These are phyloP conservation scores for Nomada ferruginata DNA, from an alignment of 2,888 invertebrate genomes.

Conservation along the genomic window DNA sequence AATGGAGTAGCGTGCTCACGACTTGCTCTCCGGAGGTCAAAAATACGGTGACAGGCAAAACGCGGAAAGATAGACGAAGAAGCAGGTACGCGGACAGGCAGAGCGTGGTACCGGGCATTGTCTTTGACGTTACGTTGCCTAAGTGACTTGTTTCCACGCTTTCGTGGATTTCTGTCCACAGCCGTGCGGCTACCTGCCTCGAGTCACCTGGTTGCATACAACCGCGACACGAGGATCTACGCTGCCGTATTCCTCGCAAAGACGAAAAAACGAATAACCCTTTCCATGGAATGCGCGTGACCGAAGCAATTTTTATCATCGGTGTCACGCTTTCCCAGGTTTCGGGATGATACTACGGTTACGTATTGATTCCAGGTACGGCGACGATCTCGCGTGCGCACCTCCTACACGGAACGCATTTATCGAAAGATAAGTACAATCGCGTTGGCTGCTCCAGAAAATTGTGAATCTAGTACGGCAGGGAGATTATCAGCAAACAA, in stretches of 20 bases:
- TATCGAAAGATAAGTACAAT: slow-evolving; percentile 11
- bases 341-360: slow-evolving; percentile 2
- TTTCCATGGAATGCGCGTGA: slow-evolving; percentile 2
- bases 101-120: slow-evolving; percentile 84
- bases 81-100: slow-evolving; percentile 69
- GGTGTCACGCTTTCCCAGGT: slow-evolving; percentile 40
- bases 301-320: slow-evolving; percentile 26
- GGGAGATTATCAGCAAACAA: background rate
- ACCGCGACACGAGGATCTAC: background rate
- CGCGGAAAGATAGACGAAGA: slow-evolving; percentile 61
- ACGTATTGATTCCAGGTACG: slow-evolving; percentile 28
- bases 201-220: slow-evolving; percentile 7
- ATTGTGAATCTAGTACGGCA: background rate
- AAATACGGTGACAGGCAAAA: slow-evolving; percentile 74
- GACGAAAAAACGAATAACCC: background rate
- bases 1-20: slow-evolving; percentile 9
- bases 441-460: background rate
- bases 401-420: slow-evolving; percentile 15
- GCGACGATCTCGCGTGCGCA: slow-evolving; percentile 20
- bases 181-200: slow-evolving; percentile 7
- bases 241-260: too few species aligned
- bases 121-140: slow-evolving; percentile 79
- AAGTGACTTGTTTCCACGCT: slow-evolving; percentile 84
- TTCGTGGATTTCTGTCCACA: slow-evolving; percentile 80
- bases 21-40: slow-evolving; percentile 60